A percentile compares a stretch with the other conserved stretches of the same genome.
Evolutionary conservation across 2,113 vertebrate species (phyloP).

Genomic region (Bubo bubo): DNA sequence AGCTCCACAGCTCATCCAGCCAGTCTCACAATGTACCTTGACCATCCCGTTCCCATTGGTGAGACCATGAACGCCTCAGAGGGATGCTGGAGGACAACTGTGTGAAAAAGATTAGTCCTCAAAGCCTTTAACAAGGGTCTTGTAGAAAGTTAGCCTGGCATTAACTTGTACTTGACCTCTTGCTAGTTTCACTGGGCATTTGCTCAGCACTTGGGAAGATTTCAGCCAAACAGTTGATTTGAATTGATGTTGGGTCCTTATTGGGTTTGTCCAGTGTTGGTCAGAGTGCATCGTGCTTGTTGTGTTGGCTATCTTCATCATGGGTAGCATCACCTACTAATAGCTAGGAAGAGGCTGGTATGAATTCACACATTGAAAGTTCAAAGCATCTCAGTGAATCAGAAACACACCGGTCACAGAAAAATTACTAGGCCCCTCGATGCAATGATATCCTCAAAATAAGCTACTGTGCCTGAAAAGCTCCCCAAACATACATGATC

Average conservation of each 20-base stretch:
- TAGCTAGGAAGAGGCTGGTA: neutral
- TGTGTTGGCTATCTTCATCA: neutral
- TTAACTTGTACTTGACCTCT: neutral
- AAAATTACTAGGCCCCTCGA: neutral
- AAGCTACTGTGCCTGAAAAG: neutral
- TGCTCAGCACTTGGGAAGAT: neutral
- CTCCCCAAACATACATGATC: neutral
- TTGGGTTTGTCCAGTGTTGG: neutral
- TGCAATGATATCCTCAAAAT: neutral
- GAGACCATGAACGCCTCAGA: neutral
- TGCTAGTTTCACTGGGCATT: neutral
- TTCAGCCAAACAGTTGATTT: neutral
- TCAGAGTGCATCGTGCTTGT: neutral
- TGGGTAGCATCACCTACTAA: neutral
- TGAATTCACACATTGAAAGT: neutral
- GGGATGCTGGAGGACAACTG: neutral
- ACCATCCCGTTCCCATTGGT: rapidly evolving
- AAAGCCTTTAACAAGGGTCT: neutral
- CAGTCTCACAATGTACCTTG: neutral
- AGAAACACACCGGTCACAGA: neutral
- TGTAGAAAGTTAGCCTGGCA: neutral
- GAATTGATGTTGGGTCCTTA: neutral
- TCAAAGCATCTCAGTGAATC: neutral
- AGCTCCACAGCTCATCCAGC: neutral
- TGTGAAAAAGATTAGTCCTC: neutral